Percentiles rank a stretch among this genome's conserved stretches.
phyloP scores from a whole-genome alignment of 2,113 vertebrate species.

The Columba livia region DNA sequence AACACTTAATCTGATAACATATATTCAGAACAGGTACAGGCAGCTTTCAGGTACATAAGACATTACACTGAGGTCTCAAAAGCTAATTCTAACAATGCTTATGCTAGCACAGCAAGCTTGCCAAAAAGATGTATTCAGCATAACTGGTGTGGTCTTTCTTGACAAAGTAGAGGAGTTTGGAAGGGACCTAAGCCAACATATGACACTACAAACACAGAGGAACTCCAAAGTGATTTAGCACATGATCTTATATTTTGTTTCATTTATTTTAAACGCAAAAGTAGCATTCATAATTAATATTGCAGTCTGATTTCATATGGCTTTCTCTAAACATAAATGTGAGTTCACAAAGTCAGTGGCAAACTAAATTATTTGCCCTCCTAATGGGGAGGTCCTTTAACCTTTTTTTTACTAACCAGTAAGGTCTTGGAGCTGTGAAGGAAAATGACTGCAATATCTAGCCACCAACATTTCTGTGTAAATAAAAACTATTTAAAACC shows the following conservation, averaged over 20 bases:
- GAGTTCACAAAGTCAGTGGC: constrained; percentile 62
- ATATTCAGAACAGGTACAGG: constrained; percentile 71
- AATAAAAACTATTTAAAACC: constrained; percentile 37
- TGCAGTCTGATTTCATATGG: constrained; percentile 82
- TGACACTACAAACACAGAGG: constrained; percentile 54
- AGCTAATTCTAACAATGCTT: constrained; percentile 68
- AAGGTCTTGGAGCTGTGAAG: constrained; percentile 29
- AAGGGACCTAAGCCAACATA: constrained; percentile 36
- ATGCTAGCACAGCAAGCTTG: constrained; percentile 54
- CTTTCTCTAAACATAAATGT: constrained; percentile 79
- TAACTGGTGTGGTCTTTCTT: constrained; percentile 39
- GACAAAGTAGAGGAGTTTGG: neutral
- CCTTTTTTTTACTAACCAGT: constrained; percentile 8
- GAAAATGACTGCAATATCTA: constrained; percentile 20
- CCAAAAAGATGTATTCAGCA: constrained; percentile 47
- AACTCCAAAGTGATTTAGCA: constrained; percentile 55
- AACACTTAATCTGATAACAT: constrained; percentile 60
- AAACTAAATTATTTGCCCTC: constrained; percentile 46
- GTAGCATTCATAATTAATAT: constrained; percentile 71
- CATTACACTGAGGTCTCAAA: constrained; percentile 83
- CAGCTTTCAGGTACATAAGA: constrained; percentile 77
- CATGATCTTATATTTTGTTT: constrained; percentile 33
- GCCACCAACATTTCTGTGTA: constrained; percentile 2
- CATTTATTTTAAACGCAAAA: constrained; percentile 47
- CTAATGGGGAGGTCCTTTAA: constrained; percentile 27